A percentile compares a stretch with the other conserved stretches of the same genome.
Evolutionary conservation across 2,888 invertebrate species (phyloP).

Genomic region (Thyatira batis): DNA sequence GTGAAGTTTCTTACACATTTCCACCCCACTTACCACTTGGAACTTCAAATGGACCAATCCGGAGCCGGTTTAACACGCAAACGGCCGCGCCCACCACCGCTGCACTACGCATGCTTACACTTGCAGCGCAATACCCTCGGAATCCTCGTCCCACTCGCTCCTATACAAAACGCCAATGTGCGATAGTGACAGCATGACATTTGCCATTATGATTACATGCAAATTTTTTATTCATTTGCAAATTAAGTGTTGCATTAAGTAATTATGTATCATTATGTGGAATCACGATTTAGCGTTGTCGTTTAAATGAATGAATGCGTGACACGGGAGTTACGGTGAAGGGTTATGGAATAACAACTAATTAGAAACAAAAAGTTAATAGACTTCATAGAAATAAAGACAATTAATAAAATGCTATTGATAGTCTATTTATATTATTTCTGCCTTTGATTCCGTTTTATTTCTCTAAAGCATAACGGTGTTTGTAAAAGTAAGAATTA

Average conservation of each 20-base stretch:
- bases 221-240: conserved; percentile 78
- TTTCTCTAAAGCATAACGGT: too few relatives aligned
- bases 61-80: conserved; percentile 51
- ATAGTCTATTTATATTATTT: background rate
- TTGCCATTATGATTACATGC: conserved; percentile 70
- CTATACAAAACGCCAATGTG: conserved; percentile 24
- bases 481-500: too few relatives aligned
- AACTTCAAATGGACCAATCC: conserved; percentile 54
- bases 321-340: conserved; percentile 38
- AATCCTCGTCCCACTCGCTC: conserved; percentile 55
- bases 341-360: conserved; percentile 26
- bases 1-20: conserved; percentile 59
- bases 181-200: conserved; percentile 50
- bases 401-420: background rate
- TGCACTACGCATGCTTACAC: conserved; percentile 75
- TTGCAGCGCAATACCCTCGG: conserved; percentile 52
- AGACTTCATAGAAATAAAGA: background rate
- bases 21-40: conserved; percentile 64
- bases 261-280: conserved; percentile 73
- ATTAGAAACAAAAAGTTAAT: background rate
- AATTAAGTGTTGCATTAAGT: conserved; percentile 74
- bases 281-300: conserved; percentile 47
- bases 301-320: conserved; percentile 42
- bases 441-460: background rate
- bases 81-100: conserved; percentile 68